Evolutionary conservation across 2,888 invertebrate genomes (phyloP).

Genomic region (Nebria brevicollis): DNA sequence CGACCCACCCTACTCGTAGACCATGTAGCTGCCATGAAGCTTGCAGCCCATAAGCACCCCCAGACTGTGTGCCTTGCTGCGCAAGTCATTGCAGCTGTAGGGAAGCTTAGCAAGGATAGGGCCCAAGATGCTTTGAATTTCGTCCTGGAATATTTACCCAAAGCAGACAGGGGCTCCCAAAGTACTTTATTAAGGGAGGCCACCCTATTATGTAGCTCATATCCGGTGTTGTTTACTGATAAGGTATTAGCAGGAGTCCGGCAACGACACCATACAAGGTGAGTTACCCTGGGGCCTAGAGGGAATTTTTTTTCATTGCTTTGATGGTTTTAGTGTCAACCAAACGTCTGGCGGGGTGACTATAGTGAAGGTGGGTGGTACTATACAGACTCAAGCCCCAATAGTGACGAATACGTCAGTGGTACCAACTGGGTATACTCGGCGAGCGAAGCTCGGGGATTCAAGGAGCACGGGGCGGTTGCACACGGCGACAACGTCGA

Average conservation of each 20-base stretch:
- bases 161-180: slow-evolving; percentile 78
- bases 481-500: slow-evolving; percentile 75
- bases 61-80: slow-evolving; percentile 74
- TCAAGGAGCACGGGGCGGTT: slow-evolving; percentile 80
- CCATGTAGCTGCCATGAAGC: slow-evolving; percentile 75
- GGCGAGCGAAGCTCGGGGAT: slow-evolving; percentile 76
- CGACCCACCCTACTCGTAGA: slow-evolving; percentile 77
- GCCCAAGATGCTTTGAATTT: slow-evolving; percentile 86
- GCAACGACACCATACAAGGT: slow-evolving; percentile 68
- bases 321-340: slow-evolving; percentile 60
- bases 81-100: slow-evolving; percentile 76
- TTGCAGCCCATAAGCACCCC: slow-evolving; percentile 74
- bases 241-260: slow-evolving; percentile 79
- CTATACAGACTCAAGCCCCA: slow-evolving; percentile 45
- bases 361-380: slow-evolving; percentile 78
- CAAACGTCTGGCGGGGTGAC: slow-evolving; percentile 81
- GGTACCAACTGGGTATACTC: slow-evolving; percentile 65
- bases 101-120: slow-evolving; percentile 79
- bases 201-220: slow-evolving; percentile 81
- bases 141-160: slow-evolving; percentile 78
- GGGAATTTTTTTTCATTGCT: too few species aligned
- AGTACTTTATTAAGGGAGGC: slow-evolving; percentile 82
- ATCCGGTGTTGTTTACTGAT: slow-evolving; percentile 83
- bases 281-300: too few species aligned
- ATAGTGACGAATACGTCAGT: slow-evolving; percentile 48